phyloP scores from a whole-genome alignment of 1,140 invertebrate species.

The Arion vulgaris region DNA sequence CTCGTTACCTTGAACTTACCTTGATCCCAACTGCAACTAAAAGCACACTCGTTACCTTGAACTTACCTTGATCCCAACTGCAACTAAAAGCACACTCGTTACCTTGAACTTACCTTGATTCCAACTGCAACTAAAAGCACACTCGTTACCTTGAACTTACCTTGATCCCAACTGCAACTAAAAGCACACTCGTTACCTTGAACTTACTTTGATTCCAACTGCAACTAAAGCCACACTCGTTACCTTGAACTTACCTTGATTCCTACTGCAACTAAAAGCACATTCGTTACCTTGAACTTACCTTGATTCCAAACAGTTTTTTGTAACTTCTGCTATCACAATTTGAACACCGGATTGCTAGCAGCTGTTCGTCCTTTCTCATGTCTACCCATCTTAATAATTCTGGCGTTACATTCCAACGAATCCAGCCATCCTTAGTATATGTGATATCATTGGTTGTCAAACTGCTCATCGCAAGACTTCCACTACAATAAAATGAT shows the following conservation, averaged over 20 bases:
- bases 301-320: constrained; percentile 8
- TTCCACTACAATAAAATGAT: background rate
- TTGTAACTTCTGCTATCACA: background rate
- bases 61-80: too few relatives aligned
- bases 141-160: too few relatives aligned
- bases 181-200: background rate
- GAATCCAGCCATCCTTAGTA: constrained; percentile 15
- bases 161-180: background rate
- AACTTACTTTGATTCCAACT: too few relatives aligned
- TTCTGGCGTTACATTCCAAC: background rate
- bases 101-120: too few relatives aligned
- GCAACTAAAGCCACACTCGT: too few relatives aligned
- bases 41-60: too few relatives aligned
- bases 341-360: constrained; percentile 12
- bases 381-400: background rate
- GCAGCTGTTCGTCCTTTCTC: background rate
- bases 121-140: too few relatives aligned
- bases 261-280: background rate
- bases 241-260: too few relatives aligned
- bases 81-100: too few relatives aligned
- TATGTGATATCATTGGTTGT: background rate
- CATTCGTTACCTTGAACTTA: background rate
- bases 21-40: too few relatives aligned
- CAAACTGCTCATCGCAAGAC: background rate
- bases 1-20: too few relatives aligned